Percentiles rank a stretch among this genome's conserved stretches.
These are phyloP conservation scores for Choristoneura fumiferana DNA, from an alignment of 1,140 invertebrate species.

Conservation along the genomic window DNA sequence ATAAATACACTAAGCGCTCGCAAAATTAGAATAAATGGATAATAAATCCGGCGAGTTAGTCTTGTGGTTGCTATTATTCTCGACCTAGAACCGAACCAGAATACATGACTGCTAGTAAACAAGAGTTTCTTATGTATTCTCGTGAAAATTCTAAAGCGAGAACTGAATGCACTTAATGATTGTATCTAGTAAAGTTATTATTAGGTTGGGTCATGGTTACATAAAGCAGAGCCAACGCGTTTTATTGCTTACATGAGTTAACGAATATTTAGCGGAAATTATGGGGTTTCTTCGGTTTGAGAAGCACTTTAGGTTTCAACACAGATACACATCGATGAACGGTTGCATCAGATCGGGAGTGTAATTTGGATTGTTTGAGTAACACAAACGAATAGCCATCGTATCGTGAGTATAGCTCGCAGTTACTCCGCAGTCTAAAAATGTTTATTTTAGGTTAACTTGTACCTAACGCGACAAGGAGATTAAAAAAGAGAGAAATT, in stretches of 20 bases:
- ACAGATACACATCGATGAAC: neutral
- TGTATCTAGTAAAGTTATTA: slow-evolving; percentile 1
- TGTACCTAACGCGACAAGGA: too few relatives aligned
- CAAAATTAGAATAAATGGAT: slow-evolving; percentile 19
- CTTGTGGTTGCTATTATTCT: neutral
- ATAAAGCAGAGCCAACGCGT: neutral
- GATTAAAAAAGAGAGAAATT: too few relatives aligned
- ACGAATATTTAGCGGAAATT: slow-evolving; percentile 4
- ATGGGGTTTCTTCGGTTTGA: neutral
- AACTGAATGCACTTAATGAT: neutral
- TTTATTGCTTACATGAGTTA: slow-evolving; percentile 5
- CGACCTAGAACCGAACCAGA: neutral
- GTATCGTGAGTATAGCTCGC: neutral
- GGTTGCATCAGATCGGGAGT: slow-evolving; percentile 10
- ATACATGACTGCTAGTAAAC: slow-evolving; percentile 7
- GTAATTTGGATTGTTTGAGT: slow-evolving; percentile 7
- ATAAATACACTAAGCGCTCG: slow-evolving; percentile 10
- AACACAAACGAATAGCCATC: neutral
- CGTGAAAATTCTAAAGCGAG: neutral
- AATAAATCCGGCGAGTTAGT: slow-evolving; percentile 6
- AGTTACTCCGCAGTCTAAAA: neutral
- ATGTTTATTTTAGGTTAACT: too few relatives aligned
- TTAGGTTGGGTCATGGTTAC: slow-evolving; percentile 13
- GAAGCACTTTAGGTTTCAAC: neutral
- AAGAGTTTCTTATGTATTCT: slow-evolving; percentile 9